Base-by-base conservation (phyloP, 1,140 invertebrate species). In the Holcopasites calliopsidis region DNA sequence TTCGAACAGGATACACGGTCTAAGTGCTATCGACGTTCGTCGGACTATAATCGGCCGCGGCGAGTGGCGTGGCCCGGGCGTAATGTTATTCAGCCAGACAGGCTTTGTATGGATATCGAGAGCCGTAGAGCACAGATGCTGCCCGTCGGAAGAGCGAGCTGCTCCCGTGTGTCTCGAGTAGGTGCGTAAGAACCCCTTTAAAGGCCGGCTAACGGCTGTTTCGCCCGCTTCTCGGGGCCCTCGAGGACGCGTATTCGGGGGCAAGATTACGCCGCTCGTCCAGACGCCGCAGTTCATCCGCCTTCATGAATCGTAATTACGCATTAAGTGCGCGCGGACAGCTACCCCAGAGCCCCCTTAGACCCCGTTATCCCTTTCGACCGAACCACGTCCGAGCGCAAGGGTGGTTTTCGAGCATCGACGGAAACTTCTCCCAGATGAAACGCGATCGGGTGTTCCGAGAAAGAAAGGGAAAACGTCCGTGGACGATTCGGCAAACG, bases 81-180 rank as follows among this genome's bases (percentile, higher is more conserved):
- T 92, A 92, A 91, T 92, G 91, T 92, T 92, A 91, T 91, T 92
- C 91, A 90, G n/a, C 82, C 90, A 88, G 89, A 90, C 90, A 87
- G 90, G 89, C 35, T 90, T 91, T 90, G 88, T 90, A 90, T 91
- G 90, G 90, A 91, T 90, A 91, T 91, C 87, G 88, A 81, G 83
- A 83, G 81, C 84, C 82, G 79, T 86, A 85, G 79, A 86, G 87
- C 87, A 88, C 90, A 92, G 90, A 91, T 91, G 90, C 90, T 89
- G 89, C 87, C 85, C 85, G 85, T 87, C 84, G 83, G 83, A 83
- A 79, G 55, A 75, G 44, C 69, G 50, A 28, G 60, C 47, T 52
- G 61, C 38, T 65, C 58, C 57, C 60, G 50, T 49, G n/a, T n/a
- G 75, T 77, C 73, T 73, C 76, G 74, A 84, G 72, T 82, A 76